These are phyloP conservation scores for Tetramorium bicarinatum DNA, from an alignment of 2,888 invertebrate species.

Conservation along the genomic window DNA sequence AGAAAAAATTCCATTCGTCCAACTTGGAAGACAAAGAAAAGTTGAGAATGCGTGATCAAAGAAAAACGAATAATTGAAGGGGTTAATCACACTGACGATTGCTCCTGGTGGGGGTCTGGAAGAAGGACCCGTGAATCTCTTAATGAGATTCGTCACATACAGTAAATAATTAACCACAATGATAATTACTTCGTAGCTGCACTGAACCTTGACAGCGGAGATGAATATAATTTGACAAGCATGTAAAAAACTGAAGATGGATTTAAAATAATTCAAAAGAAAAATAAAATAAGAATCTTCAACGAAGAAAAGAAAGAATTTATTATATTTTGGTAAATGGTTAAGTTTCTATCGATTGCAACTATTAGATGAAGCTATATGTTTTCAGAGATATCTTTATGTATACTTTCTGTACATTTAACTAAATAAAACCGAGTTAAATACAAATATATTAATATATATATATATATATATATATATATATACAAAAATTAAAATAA, in stretches of 20 bases:
- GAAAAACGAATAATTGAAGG: background rate
- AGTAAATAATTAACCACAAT: slow-evolving; percentile 45
- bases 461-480: background rate
- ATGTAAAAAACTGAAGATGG: slow-evolving; percentile 11
- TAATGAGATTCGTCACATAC: slow-evolving; percentile 12
- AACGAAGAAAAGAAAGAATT: background rate
- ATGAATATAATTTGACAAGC: slow-evolving; percentile 1
- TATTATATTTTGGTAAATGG: background rate
- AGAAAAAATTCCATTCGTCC: background rate
- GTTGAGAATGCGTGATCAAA: background rate
- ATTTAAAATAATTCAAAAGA: background rate
- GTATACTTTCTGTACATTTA: background rate
- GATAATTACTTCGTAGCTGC: slow-evolving; percentile 17
- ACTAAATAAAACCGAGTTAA: background rate
- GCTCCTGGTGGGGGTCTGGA: background rate
- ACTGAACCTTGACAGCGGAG: slow-evolving; percentile 1
- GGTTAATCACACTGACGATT: background rate
- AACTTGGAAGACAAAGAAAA: background rate
- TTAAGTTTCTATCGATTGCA: background rate
- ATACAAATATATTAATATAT: background rate
- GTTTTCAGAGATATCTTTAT: background rate
- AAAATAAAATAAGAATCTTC: background rate
- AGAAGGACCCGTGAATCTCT: slow-evolving; percentile 3
- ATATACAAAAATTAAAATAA: background rate
- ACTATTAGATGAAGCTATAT: background rate